These are phyloP conservation scores for Gymnoscopelus braueri DNA, from an alignment of 2,797 vertebrate genomes.

Conservation along the genomic window DNA sequence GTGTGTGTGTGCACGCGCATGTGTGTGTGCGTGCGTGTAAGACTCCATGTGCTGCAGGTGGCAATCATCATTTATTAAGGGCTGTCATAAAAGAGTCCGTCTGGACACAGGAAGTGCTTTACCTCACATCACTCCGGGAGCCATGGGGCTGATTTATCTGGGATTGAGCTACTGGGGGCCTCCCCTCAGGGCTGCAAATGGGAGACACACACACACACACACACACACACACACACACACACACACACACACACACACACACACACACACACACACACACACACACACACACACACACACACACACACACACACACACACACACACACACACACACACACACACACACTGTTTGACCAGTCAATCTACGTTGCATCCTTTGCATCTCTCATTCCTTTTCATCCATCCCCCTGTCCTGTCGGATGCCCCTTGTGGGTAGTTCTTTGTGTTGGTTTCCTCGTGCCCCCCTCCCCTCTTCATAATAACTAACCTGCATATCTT, in stretches of 20 bases:
- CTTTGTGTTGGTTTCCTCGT: no score
- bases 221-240: constrained; percentile 29
- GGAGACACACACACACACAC: constrained; percentile 7
- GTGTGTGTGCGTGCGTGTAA: constrained; percentile 9
- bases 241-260: constrained; percentile 6
- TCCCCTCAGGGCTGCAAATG: constrained; percentile 21
- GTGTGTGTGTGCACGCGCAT: neutral
- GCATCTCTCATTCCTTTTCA: no score
- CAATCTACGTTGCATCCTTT: no score
- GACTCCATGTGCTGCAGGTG: constrained; percentile 23
- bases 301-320: neutral
- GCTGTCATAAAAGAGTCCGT: constrained; percentile 39
- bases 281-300: constrained; percentile 2
- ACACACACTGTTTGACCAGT: neutral
- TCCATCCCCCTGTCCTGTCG: no score
- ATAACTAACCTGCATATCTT: no score
- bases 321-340: neutral
- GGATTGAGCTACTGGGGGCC: constrained; percentile 39
- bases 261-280: constrained; percentile 11
- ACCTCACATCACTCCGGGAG: constrained; percentile 38
- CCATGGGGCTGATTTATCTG: constrained; percentile 66
- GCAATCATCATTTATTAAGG: constrained; percentile 54
- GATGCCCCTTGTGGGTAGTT: no score
- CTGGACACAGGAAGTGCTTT: constrained; percentile 49
- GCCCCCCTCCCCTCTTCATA: no score